A percentile compares a stretch with the other conserved stretches of the same genome.
phyloP scores from a whole-genome alignment of 2,888 invertebrate genomes.

The Drosophila pseudotalamancana region DNA sequence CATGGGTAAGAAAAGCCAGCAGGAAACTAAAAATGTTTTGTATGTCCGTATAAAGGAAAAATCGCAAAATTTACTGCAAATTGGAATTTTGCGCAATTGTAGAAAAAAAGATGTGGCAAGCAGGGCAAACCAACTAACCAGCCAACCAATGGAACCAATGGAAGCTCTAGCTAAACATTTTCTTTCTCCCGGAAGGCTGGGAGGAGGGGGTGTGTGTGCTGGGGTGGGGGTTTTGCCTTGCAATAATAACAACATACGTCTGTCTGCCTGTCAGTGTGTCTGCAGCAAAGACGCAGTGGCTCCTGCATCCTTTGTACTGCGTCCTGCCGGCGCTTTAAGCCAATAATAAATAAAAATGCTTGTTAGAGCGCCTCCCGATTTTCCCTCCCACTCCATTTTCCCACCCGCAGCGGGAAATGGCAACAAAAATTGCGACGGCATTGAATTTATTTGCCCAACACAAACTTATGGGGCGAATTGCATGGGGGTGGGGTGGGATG shows the following conservation, averaged over 20 bases:
- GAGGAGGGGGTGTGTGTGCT: not conserved
- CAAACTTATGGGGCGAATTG: constrained; percentile 30
- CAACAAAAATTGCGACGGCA: constrained; percentile 56
- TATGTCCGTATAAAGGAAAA: constrained; percentile 81
- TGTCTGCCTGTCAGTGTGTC: constrained; percentile 40
- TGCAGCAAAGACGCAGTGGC: constrained; percentile 53
- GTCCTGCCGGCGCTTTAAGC: constrained; percentile 64
- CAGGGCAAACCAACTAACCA: constrained; percentile 22
- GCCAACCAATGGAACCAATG: constrained; percentile 29
- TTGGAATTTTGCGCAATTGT: constrained; percentile 82
- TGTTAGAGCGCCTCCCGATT: constrained; percentile 45
- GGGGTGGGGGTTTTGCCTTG: constrained; percentile 32
- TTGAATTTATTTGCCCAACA: constrained; percentile 66
- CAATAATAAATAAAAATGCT: constrained; percentile 81
- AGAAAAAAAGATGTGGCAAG: constrained; percentile 70
- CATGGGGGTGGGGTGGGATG: not conserved
- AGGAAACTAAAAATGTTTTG: constrained; percentile 81
- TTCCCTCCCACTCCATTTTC: constrained; percentile 2
- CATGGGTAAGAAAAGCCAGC: constrained; percentile 65
- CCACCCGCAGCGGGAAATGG: constrained; percentile 19
- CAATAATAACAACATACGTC: constrained; percentile 71
- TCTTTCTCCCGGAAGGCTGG: not conserved
- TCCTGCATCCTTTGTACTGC: constrained; percentile 60
- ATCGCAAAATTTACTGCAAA: constrained; percentile 84
- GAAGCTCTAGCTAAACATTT: constrained; percentile 52